A percentile compares a stretch with the other conserved stretches of the same genome.
Conservation (phyloP, 1,140 invertebrate genomes). For the Ceratitis capitata region DNA sequence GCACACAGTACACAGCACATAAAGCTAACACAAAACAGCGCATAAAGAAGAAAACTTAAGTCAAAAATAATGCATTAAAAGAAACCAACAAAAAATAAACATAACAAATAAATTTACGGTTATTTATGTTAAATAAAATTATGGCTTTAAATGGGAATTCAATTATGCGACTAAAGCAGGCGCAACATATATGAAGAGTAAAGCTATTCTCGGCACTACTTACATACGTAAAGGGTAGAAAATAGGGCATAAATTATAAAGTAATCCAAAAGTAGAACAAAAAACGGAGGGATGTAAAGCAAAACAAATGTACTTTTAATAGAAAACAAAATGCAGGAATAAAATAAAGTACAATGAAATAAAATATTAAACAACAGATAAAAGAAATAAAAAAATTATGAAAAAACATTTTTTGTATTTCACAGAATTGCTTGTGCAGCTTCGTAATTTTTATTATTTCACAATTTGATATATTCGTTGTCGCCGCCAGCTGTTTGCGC, state of each 20-base stretch:
- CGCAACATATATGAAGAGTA: too few species aligned
- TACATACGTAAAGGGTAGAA: background rate
- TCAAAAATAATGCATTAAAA: background rate
- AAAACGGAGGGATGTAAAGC: background rate
- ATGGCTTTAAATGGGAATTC: background rate
- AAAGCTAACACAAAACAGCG: background rate
- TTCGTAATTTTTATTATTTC: background rate
- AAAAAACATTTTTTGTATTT: background rate
- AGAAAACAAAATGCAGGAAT: background rate
- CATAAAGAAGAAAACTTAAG: background rate
- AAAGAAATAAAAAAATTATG: too few species aligned
- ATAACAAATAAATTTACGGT: background rate
- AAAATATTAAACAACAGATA: too few species aligned
- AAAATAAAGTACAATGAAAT: background rate
- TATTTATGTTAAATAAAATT: conserved; percentile 2
- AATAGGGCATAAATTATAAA: background rate
- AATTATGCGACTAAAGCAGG: background rate
- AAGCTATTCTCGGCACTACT: too few species aligned
- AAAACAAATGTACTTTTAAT: background rate
- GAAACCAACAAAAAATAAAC: background rate
- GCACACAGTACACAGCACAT: background rate
- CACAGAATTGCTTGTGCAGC: background rate
- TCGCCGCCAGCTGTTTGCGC: conserved; percentile 17
- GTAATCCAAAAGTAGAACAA: background rate
- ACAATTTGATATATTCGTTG: conserved; percentile 13